Evolutionary conservation across 2,113 vertebrate genomes (phyloP).

Genomic region (Notechis scutatus): DNA sequence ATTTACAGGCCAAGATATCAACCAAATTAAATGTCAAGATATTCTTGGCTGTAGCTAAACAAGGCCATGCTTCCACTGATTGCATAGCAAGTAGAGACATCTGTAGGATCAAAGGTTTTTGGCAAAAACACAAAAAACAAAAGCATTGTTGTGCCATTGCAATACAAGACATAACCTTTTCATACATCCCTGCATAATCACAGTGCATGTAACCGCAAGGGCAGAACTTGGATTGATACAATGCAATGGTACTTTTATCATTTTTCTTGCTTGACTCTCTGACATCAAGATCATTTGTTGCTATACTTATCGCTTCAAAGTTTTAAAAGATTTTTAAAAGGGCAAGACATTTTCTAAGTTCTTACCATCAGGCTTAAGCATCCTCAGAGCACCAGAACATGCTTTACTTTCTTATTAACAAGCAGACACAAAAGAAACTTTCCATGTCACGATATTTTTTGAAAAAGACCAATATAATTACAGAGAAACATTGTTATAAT

Average conservation of each 20-base stretch:
- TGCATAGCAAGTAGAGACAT: neutral
- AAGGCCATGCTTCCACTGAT: neutral
- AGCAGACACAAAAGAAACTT: neutral
- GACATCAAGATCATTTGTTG: neutral
- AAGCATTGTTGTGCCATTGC: neutral
- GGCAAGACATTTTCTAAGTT: neutral
- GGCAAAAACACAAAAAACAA: neutral
- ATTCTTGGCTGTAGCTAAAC: neutral
- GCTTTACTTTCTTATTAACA: neutral
- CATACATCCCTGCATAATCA: neutral
- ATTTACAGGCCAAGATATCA: neutral
- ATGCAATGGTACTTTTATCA: neutral
- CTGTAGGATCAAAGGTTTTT: neutral
- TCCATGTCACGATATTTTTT: neutral
- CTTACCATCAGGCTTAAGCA: neutral
- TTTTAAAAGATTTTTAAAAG: neutral
- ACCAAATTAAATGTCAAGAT: neutral
- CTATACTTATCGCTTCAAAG: neutral
- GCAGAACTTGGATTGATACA: neutral
- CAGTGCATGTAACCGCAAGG: neutral
- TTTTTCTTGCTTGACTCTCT: neutral
- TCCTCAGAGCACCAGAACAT: no score
- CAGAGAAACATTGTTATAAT: slow-evolving; percentile 3
- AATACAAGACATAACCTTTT: neutral
- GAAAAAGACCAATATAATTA: neutral